phyloP scores from a whole-genome alignment of 2,113 vertebrate genomes.

The Lipotes vexillifer region DNA sequence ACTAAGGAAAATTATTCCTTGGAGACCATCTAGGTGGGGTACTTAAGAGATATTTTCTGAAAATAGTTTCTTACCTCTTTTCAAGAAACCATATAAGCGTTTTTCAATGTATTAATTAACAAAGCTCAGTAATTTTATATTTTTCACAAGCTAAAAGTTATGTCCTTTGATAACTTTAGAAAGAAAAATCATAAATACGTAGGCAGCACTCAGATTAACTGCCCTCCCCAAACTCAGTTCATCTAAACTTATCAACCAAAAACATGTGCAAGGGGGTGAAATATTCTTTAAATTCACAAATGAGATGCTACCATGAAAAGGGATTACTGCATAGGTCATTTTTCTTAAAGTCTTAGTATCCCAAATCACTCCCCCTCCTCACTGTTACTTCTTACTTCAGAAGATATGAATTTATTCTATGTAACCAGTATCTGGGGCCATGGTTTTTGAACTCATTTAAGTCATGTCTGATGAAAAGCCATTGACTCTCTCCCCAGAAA shows the following conservation, averaged over 20 bases:
- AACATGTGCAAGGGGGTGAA: not conserved
- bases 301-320: not conserved
- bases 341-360: not conserved
- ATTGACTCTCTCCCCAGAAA: not conserved
- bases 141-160: constrained; percentile 14
- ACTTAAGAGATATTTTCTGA: constrained; percentile 28
- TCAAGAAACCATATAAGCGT: constrained; percentile 43
- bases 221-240: constrained; percentile 15
- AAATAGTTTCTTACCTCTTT: constrained; percentile 27
- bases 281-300: constrained; percentile 21
- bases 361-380: not conserved
- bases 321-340: not conserved
- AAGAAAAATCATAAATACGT: constrained; percentile 17
- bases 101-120: not conserved
- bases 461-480: not conserved
- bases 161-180: not conserved
- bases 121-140: constrained; percentile 20
- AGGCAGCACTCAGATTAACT: not conserved
- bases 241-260: constrained; percentile 18
- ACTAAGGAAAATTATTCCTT: constrained; percentile 4
- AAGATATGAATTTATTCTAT: not conserved
- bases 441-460: constrained; percentile 14
- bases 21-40: constrained; percentile 26
- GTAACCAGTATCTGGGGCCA: not conserved
- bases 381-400: not conserved